Conservation (phyloP, 2,797 vertebrate genomes). For the Melanotaenia maccullochi region DNA sequence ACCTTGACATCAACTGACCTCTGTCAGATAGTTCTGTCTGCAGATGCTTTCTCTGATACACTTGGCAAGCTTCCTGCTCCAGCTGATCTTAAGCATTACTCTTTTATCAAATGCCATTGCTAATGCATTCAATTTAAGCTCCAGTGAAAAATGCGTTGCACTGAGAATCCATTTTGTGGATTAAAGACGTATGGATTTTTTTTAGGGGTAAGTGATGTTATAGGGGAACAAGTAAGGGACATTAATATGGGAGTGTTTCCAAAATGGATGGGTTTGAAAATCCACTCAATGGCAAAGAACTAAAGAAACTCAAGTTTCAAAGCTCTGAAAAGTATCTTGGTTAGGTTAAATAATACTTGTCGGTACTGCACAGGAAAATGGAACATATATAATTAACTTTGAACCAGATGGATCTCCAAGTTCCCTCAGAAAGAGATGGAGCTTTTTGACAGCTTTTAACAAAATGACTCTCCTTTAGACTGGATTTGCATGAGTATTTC, state of each 20-base stretch:
- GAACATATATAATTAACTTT: conserved; percentile 36
- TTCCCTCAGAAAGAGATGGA: conserved; percentile 29
- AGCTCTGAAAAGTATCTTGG: conserved; percentile 32
- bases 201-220: conserved; percentile 37
- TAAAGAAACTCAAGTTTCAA: conserved; percentile 33
- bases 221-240: conserved; percentile 19
- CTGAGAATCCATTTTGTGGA: conserved; percentile 30
- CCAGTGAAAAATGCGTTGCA: background rate
- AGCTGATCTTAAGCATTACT: conserved; percentile 11
- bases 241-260: conserved; percentile 37
- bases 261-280: conserved; percentile 46
- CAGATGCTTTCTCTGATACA: conserved; percentile 37
- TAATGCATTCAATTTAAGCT: conserved; percentile 19
- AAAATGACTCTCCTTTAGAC: conserved; percentile 36
- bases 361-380: conserved; percentile 32
- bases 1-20: conserved; percentile 73
- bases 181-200: conserved; percentile 33
- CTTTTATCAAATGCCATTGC: conserved; percentile 3
- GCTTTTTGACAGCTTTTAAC: conserved; percentile 25
- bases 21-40: conserved; percentile 51
- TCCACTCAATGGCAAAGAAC: conserved; percentile 24
- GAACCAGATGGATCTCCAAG: conserved; percentile 8
- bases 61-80: conserved; percentile 16
- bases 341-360: conserved; percentile 56
- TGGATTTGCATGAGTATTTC: conserved; percentile 48